Conservation (phyloP, 2,113 vertebrate species). For the Ibidorhyncha struthersii region DNA sequence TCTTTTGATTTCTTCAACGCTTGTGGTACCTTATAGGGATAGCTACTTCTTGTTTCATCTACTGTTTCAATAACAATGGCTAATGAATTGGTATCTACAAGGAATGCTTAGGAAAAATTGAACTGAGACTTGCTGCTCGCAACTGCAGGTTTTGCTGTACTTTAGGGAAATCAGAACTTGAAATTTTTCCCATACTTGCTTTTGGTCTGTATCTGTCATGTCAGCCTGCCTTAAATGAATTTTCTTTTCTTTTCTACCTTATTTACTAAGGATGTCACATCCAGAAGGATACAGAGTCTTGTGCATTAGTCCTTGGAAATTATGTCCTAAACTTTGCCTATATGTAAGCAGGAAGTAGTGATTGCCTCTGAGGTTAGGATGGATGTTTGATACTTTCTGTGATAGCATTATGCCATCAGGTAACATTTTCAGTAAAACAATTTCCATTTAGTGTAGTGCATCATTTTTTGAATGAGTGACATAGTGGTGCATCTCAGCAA, state of each 20-base stretch:
- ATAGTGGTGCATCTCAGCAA: not conserved
- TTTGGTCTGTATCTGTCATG: not conserved
- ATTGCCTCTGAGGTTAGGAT: not conserved
- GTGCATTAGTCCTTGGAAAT: not conserved
- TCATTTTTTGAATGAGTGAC: not conserved
- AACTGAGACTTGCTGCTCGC: not conserved
- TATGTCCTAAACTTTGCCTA: not conserved
- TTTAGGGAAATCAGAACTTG: conserved; percentile 17
- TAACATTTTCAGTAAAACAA: not conserved
- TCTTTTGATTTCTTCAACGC: not conserved
- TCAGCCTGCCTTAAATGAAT: not conserved
- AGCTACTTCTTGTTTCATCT: not conserved
- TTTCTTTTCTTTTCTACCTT: not conserved
- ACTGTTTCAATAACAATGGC: not conserved
- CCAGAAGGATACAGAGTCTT: not conserved
- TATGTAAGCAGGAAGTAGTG: not conserved
- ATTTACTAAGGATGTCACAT: not conserved
- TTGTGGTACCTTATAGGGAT: not conserved
- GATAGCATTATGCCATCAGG: not conserved
- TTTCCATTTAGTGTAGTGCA: not conserved
- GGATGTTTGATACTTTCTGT: not conserved
- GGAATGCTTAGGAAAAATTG: not conserved
- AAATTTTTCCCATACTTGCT: not conserved
- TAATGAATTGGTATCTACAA: conserved; percentile 21
- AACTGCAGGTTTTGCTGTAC: not conserved